Percentiles rank a stretch among this genome's conserved stretches.
These are phyloP conservation scores for Acipenser ruthenus DNA, from an alignment of 2,797 vertebrate species.

Conservation along the genomic window DNA sequence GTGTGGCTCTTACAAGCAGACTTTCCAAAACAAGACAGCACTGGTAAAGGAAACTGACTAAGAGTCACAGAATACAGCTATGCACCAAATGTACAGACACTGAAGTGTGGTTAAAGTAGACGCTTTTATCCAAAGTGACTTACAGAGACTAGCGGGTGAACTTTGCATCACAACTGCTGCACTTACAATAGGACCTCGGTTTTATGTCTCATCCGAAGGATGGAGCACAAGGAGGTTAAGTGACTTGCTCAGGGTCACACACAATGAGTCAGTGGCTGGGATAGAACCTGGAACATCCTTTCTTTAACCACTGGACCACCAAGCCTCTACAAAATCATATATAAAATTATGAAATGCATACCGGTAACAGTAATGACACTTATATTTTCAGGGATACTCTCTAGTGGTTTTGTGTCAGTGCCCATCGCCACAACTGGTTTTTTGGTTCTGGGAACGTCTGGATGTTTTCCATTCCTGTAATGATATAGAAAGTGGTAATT, in stretches of 20 bases:
- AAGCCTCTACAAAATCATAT: neutral
- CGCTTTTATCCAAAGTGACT: too few relatives aligned
- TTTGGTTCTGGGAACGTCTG: neutral
- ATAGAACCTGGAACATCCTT: neutral
- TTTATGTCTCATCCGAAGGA: too few relatives aligned
- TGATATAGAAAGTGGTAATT: constrained; percentile 4
- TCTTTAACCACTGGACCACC: too few relatives aligned
- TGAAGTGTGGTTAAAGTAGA: too few relatives aligned
- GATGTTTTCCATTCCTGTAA: constrained; percentile 12
- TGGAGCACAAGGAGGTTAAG: neutral
- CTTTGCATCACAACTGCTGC: too few relatives aligned
- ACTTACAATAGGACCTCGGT: too few relatives aligned
- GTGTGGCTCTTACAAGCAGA: too few relatives aligned
- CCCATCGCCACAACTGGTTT: neutral
- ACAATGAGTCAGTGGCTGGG: neutral
- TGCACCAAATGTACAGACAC: too few relatives aligned
- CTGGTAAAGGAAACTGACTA: too few relatives aligned
- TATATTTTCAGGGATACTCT: neutral
- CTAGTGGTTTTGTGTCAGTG: constrained; percentile 3
- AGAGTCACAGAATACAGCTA: too few relatives aligned
- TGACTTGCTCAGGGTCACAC: neutral
- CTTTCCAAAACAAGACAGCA: too few relatives aligned
- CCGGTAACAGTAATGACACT: constrained; percentile 7
- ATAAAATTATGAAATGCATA: constrained; percentile 5
- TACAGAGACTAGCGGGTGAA: too few relatives aligned